phyloP scores from a whole-genome alignment of 2,113 vertebrate species.

The Dasyprocta punctata region DNA sequence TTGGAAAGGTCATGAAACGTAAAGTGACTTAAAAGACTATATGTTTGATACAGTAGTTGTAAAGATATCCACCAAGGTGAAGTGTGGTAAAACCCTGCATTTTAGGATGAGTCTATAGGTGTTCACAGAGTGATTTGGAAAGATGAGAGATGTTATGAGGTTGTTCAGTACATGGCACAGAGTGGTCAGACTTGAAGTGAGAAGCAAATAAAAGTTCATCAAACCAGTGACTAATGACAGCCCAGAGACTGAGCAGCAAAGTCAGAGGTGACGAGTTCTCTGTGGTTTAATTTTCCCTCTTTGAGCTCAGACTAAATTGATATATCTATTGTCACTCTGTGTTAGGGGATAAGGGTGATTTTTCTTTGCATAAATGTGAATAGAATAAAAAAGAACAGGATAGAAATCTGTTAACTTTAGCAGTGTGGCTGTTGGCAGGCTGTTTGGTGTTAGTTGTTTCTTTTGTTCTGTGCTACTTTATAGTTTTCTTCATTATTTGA shows the following conservation, averaged over 20 bases:
- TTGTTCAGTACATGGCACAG: background rate
- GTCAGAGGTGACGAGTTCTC: background rate
- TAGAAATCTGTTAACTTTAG: slow-evolving; percentile 5
- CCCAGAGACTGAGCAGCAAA: background rate
- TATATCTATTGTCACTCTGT: background rate
- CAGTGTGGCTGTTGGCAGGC: background rate
- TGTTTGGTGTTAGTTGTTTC: background rate
- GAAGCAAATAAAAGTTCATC: background rate
- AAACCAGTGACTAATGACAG: background rate
- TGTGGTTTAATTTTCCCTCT: background rate
- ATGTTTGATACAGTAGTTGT: background rate
- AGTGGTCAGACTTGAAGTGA: background rate
- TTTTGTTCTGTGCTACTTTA: slow-evolving; percentile 5
- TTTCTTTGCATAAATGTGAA: slow-evolving; percentile 29
- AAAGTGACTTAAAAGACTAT: background rate
- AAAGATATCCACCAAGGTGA: slow-evolving; percentile 14
- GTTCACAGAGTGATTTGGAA: background rate
- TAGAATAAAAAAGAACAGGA: background rate
- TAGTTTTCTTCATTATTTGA: slow-evolving; percentile 40
- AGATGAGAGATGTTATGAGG: background rate
- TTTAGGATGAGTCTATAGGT: background rate
- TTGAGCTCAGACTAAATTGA: background rate
- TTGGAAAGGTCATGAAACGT: slow-evolving; percentile 4
- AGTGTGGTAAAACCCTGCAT: background rate
- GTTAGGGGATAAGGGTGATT: background rate